Percentiles rank a stretch among this genome's conserved stretches.
phyloP scores from a whole-genome alignment of 2,113 vertebrate genomes.

The Neogale vison region DNA sequence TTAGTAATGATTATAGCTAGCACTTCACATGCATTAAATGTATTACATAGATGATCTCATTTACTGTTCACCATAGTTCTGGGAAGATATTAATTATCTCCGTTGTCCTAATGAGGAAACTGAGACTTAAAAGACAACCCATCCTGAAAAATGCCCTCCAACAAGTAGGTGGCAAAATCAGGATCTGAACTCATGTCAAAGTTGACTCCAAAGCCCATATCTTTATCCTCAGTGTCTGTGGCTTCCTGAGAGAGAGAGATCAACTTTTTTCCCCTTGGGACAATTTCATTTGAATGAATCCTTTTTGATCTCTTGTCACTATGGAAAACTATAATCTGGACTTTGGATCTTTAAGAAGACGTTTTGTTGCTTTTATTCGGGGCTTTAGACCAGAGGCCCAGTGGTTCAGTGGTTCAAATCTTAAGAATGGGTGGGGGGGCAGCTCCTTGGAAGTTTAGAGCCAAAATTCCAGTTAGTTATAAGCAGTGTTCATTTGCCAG shows the following conservation, averaged over 20 bases:
- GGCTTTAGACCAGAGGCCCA: neutral
- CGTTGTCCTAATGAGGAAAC: constrained; percentile 1
- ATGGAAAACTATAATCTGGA: constrained; percentile 31
- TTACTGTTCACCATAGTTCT: neutral
- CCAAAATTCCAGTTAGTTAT: neutral
- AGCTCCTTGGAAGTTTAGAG: neutral
- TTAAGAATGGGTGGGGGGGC: neutral
- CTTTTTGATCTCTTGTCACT: neutral
- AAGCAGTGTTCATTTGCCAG: neutral
- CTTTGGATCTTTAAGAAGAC: neutral
- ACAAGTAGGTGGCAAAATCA: neutral
- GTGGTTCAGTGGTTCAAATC: neutral
- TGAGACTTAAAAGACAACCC: neutral
- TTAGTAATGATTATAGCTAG: neutral
- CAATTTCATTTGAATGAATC: constrained; percentile 43
- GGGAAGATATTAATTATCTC: neutral
- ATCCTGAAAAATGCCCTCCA: neutral
- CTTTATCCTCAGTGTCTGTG: neutral
- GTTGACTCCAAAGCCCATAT: neutral
- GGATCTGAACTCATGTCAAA: constrained; percentile 4
- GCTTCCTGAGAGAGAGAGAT: neutral
- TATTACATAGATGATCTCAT: neutral
- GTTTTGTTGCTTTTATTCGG: constrained; percentile 25
- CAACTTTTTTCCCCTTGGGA: neutral
- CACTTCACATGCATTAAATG: neutral